Base-by-base conservation (phyloP, 2,797 vertebrate species). In the Microchirus variegatus region DNA sequence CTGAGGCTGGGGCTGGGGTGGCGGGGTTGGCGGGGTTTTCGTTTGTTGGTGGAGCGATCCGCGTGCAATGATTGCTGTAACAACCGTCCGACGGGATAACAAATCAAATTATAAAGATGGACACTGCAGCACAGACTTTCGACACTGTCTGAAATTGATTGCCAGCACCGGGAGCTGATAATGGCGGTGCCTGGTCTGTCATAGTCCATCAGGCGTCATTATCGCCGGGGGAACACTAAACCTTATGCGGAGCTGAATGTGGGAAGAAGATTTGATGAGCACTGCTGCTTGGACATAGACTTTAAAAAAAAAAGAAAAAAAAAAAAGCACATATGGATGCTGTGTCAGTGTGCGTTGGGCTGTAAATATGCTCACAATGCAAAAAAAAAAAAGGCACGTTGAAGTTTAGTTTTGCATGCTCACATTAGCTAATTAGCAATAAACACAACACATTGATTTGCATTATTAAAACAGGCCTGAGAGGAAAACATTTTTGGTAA, bases 91-190 rank as follows among this genome's bases (percentile, higher is more conserved):
- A 88, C 70, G 70, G 83, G 79, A 90, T 91, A 89, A 90, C 85
- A 90, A 90, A 93, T 92, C 84, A 89, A 91, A 91, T 91, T 89
- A 90, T 79, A 73, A 85, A 88, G 77, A 87, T 82, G 83, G 87
- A 89, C 87, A 82, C 66, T 49, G 49, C 54, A 59, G 80, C 74
- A 70, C 78, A 79, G 83, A 84, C 80, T 69, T 69, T 72, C 16
- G 53, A 66, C 22, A 47, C 75, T 9, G 53, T 80, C 83, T 87
- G 73, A 83, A 89, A 90, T 87, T 89, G 89, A 91, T 91, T 89
- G 84, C 81, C 70, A 74, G 83, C 75, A 82, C 84, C 62, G 53
- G 77, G 67, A 80, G 81, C 84, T 84, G 83, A 88, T 90, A 87
- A 84, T 80, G 81, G 78, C 8, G 38, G 38, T 54, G 76, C 70